phyloP scores from a whole-genome alignment of 2,888 invertebrate genomes.

The Oligia latruncula region DNA sequence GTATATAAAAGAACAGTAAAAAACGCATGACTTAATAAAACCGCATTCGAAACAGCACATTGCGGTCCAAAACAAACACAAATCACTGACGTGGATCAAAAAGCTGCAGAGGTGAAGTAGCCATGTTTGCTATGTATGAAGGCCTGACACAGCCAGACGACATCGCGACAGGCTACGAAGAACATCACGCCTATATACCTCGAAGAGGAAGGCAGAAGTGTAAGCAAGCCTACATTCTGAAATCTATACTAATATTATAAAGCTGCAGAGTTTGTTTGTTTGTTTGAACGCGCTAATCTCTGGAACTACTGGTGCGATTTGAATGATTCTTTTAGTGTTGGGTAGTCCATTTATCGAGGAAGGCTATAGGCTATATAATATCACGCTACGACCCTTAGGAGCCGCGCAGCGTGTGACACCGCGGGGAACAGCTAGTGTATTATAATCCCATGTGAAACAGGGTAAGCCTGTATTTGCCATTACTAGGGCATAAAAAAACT shows the following conservation, averaged over 20 bases:
- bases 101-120: background rate
- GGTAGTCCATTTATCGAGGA: too few species aligned
- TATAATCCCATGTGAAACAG: background rate
- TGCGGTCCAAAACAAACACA: slow-evolving; percentile 38
- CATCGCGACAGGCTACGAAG: background rate
- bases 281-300: too few species aligned
- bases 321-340: too few species aligned
- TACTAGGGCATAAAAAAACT: background rate
- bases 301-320: too few species aligned
- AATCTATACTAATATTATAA: too few species aligned
- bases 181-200: background rate
- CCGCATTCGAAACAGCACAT: slow-evolving; percentile 12
- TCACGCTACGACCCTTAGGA: too few species aligned
- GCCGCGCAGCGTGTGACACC: too few species aligned
- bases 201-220: background rate
- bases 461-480: background rate
- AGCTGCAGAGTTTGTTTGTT: too few species aligned
- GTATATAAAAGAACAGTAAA: slow-evolving; percentile 21
- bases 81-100: slow-evolving; percentile 19
- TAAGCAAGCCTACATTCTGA: background rate
- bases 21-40: slow-evolving; percentile 23
- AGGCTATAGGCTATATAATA: too few species aligned
- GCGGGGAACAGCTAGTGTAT: too few species aligned
- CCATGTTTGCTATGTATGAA: background rate
- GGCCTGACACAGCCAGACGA: background rate